Evolutionary conservation across 2,797 vertebrate species (phyloP).

Genomic region (Siniperca undulata): DNA sequence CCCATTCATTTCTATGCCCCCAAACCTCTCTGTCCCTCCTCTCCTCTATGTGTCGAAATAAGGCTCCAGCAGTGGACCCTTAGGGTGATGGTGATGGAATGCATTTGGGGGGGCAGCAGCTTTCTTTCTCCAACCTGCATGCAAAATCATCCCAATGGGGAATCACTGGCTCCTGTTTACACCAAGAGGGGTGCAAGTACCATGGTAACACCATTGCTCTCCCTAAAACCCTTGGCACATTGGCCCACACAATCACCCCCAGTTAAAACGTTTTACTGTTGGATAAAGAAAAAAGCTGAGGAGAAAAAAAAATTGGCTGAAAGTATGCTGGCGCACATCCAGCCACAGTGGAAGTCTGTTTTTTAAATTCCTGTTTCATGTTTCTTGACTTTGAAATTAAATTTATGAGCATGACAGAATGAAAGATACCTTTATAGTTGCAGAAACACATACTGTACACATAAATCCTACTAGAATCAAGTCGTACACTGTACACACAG

Average conservation of each 20-base stretch:
- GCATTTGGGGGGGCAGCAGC: conserved; percentile 79
- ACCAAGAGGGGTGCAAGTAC: conserved; percentile 67
- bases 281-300: conserved; percentile 71
- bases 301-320: conserved; percentile 72
- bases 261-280: conserved; percentile 77
- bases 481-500: conserved; percentile 51
- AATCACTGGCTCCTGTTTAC: conserved; percentile 78
- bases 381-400: conserved; percentile 84
- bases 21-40: conserved; percentile 60
- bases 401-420: conserved; percentile 83
- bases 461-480: conserved; percentile 68
- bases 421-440: conserved; percentile 74
- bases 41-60: conserved; percentile 64
- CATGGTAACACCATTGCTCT: conserved; percentile 79
- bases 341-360: conserved; percentile 75
- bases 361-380: conserved; percentile 83
- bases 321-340: conserved; percentile 76
- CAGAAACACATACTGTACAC: conserved; percentile 64
- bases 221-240: conserved; percentile 76
- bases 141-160: conserved; percentile 83
- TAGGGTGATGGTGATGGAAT: conserved; percentile 84
- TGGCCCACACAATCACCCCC: conserved; percentile 73
- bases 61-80: conserved; percentile 79
- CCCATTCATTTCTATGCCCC: conserved; percentile 53
- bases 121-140: conserved; percentile 78